Conservation (phyloP, 2,888 invertebrate species). For the Standfussiana lucernea region DNA sequence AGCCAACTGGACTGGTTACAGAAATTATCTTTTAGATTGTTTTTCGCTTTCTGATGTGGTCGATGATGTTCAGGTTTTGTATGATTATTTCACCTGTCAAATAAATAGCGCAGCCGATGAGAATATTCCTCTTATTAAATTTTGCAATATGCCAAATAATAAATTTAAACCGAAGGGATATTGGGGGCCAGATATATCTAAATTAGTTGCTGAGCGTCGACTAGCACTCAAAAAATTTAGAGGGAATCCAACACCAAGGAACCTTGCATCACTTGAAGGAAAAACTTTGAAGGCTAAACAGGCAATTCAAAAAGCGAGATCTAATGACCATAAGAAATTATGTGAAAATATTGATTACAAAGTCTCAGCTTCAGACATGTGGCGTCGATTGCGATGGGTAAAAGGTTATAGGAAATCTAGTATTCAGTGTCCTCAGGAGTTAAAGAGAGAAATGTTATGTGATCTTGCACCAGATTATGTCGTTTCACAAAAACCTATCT, state of each 20-base stretch:
- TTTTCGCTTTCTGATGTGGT: neutral
- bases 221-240: neutral
- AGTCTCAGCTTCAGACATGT: constrained; percentile 4
- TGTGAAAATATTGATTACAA: constrained; percentile 3
- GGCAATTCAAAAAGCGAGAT: constrained; percentile 9
- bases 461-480: constrained; percentile 2
- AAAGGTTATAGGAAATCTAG: neutral
- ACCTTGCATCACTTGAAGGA: neutral
- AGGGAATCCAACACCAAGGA: constrained; percentile 7
- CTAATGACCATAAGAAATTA: neutral
- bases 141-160: neutral
- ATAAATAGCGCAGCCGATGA: too few species aligned
- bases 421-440: neutral
- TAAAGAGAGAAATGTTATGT: constrained; percentile 6
- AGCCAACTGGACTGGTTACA: constrained; percentile 11
- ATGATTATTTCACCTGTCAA: neutral
- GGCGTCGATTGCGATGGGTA: constrained; percentile 4
- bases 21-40: neutral
- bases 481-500: neutral
- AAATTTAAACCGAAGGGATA: constrained; percentile 8
- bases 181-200: neutral
- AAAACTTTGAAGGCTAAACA: constrained; percentile 1
- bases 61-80: neutral
- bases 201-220: neutral
- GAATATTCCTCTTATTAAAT: too few species aligned